phyloP scores from a whole-genome alignment of 2,888 invertebrate species.

The Periphyllus acericola region DNA sequence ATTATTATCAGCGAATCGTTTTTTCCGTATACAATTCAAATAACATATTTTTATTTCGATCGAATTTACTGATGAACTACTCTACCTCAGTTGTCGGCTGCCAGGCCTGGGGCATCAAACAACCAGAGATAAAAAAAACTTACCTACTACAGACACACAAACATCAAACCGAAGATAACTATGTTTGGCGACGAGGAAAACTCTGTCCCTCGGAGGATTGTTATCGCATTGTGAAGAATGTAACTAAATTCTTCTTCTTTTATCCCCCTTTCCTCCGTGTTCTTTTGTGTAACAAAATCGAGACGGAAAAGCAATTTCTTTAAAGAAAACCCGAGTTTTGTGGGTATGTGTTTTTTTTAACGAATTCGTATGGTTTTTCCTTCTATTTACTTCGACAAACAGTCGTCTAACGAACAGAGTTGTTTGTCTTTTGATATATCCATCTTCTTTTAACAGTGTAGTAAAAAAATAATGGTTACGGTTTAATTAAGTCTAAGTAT shows the following conservation, averaged over 20 bases:
- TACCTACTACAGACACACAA: slow-evolving; percentile 39
- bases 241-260: slow-evolving; percentile 58
- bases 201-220: slow-evolving; percentile 59
- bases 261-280: slow-evolving; percentile 1
- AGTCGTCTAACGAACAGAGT: slow-evolving; percentile 57
- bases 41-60: slow-evolving; percentile 19
- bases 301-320: slow-evolving; percentile 61
- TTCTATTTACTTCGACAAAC: slow-evolving; percentile 54
- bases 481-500: slow-evolving; percentile 60
- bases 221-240: slow-evolving; percentile 61
- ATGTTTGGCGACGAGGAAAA: slow-evolving; percentile 59
- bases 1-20: slow-evolving; percentile 21
- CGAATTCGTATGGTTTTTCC: slow-evolving; percentile 53
- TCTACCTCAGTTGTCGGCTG: slow-evolving; percentile 16
- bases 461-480: slow-evolving; percentile 30
- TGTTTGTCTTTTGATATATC: slow-evolving; percentile 58
- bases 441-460: slow-evolving; percentile 9
- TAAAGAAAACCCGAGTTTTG: slow-evolving; percentile 50
- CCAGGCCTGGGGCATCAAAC: slow-evolving; percentile 37
- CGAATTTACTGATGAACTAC: slow-evolving; percentile 35
- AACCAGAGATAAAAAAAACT: slow-evolving; percentile 39
- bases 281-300: slow-evolving; percentile 60
- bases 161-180: slow-evolving; percentile 61
- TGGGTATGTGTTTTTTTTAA: slow-evolving; percentile 44
- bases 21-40: background rate